phyloP scores from a whole-genome alignment of 2,888 invertebrate genomes.

The Tanaodytes sp. region DNA sequence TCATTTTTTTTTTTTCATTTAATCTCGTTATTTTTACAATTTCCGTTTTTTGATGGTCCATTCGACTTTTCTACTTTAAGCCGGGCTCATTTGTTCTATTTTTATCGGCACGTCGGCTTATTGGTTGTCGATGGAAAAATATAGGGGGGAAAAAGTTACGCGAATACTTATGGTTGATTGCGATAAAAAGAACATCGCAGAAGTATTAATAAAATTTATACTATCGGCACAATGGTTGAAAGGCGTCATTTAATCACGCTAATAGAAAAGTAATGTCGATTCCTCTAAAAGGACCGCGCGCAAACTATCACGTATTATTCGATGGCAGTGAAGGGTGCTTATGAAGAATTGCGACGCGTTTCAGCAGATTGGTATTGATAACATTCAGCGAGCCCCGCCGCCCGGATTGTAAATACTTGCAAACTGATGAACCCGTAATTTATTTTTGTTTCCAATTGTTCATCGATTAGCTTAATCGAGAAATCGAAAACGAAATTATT shows the following conservation, averaged over 20 bases:
- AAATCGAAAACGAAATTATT: too few species aligned
- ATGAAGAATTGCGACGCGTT: slow-evolving; percentile 70
- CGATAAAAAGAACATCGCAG: slow-evolving; percentile 32
- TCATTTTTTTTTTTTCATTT: too few species aligned
- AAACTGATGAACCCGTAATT: background rate
- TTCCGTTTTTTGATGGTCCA: too few species aligned
- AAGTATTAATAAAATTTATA: slow-evolving; percentile 33
- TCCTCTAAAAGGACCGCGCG: slow-evolving; percentile 53
- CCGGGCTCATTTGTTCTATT: too few species aligned
- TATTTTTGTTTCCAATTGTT: too few species aligned
- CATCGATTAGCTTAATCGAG: too few species aligned
- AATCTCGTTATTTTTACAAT: too few species aligned
- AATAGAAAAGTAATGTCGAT: slow-evolving; percentile 68
- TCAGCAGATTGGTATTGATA: slow-evolving; percentile 69
- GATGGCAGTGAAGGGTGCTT: slow-evolving; percentile 63
- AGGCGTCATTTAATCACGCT: slow-evolving; percentile 65
- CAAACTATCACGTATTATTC: slow-evolving; percentile 59
- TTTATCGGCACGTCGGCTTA: too few species aligned
- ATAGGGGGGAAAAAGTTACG: too few species aligned
- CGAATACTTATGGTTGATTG: too few species aligned
- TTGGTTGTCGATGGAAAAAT: too few species aligned
- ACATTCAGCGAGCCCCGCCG: slow-evolving; percentile 60
- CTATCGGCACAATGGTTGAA: slow-evolving; percentile 29
- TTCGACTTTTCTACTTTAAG: too few species aligned
- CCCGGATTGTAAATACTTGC: slow-evolving; percentile 35